Percentiles rank a stretch among this genome's conserved stretches.
These are phyloP conservation scores for Caranx ignobilis DNA, from an alignment of 2,113 vertebrate genomes.

Conservation along the genomic window DNA sequence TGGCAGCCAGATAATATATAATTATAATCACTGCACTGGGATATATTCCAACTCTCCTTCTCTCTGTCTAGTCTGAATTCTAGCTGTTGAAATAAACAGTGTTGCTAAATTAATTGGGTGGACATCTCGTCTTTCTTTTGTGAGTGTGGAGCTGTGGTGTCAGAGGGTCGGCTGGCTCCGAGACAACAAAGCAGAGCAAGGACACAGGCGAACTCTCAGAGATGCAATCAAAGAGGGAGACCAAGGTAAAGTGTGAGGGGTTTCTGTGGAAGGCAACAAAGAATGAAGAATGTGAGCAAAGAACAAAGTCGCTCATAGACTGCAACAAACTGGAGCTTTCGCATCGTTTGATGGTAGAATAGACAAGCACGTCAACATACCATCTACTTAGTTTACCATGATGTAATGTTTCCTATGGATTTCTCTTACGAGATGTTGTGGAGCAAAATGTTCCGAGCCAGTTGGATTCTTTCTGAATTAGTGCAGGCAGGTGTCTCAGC, in stretches of 20 bases:
- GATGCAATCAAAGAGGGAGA: not conserved
- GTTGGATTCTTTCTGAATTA: no score
- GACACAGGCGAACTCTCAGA: not conserved
- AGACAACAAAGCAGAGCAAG: not conserved
- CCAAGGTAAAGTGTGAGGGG: not conserved
- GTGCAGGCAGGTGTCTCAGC: not conserved
- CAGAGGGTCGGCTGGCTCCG: not conserved
- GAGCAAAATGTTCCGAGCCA: not conserved
- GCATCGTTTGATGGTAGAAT: not conserved
- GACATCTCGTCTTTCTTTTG: not conserved
- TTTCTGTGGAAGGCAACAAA: no score
- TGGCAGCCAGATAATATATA: conserved; percentile 3
- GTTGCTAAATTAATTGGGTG: conserved; percentile 27
- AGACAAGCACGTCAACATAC: not conserved
- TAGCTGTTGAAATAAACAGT: conserved; percentile 27
- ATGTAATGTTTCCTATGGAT: not conserved
- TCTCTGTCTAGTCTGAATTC: not conserved
- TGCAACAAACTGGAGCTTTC: not conserved
- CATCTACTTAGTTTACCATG: not conserved
- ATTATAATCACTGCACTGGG: conserved; percentile 28
- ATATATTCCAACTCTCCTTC: not conserved
- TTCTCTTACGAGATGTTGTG: not conserved
- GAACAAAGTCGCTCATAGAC: not conserved
- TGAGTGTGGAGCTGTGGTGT: not conserved
- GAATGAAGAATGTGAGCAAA: not conserved